phyloP scores from a whole-genome alignment of 2,888 invertebrate species.

The Parnassius glacialis region DNA sequence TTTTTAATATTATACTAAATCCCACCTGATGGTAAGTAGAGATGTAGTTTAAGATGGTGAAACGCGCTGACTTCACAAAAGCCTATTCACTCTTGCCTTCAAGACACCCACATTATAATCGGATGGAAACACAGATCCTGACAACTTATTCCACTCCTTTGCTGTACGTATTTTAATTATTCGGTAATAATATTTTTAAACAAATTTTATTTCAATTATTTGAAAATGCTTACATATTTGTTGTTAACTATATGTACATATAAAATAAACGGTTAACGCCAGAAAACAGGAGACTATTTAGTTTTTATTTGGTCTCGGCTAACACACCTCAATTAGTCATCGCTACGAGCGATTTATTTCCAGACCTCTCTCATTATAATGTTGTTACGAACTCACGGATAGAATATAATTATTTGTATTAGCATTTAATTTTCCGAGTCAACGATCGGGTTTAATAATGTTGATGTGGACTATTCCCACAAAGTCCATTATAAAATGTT shows the following conservation, averaged over 20 bases:
- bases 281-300: too few relatives aligned
- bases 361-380: slow-evolving; percentile 46
- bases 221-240: neutral
- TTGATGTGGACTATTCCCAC: slow-evolving; percentile 39
- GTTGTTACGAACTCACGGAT: slow-evolving; percentile 70
- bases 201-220: neutral
- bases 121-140: too few relatives aligned
- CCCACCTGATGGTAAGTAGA: too few relatives aligned
- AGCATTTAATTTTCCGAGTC: slow-evolving; percentile 78
- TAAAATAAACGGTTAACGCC: neutral
- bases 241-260: neutral
- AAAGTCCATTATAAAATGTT: slow-evolving; percentile 38
- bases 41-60: too few relatives aligned
- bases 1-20: too few relatives aligned
- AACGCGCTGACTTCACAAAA: too few relatives aligned
- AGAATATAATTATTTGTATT: slow-evolving; percentile 73
- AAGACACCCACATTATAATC: too few relatives aligned
- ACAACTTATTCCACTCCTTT: too few relatives aligned
- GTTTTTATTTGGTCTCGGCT: slow-evolving; percentile 17
- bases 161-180: neutral
- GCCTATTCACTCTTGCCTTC: too few relatives aligned
- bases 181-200: neutral
- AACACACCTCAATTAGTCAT: slow-evolving; percentile 33
- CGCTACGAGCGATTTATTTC: slow-evolving; percentile 31
- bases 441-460: slow-evolving; percentile 56